These are phyloP conservation scores for Oriolus oriolus DNA, from an alignment of 2,113 vertebrate species.

Conservation along the genomic window DNA sequence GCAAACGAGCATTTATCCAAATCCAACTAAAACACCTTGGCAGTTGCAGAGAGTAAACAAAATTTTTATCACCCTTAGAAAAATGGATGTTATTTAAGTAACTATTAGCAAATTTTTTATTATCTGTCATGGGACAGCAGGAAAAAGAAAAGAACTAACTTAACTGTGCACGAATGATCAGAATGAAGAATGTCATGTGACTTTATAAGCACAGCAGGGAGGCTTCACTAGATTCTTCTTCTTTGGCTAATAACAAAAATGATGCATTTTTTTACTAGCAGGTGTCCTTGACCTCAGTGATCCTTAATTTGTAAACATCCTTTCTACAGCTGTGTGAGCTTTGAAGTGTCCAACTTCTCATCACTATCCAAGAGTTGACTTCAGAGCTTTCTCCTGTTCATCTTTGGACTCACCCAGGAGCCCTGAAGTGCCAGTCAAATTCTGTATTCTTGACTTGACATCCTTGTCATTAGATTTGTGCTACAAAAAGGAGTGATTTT, in stretches of 20 bases:
- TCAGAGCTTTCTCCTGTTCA: neutral
- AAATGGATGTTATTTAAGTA: conserved; percentile 27
- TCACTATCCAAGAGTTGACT: conserved; percentile 1
- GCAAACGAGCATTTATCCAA: conserved; percentile 34
- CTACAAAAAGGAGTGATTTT: neutral
- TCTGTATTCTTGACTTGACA: neutral
- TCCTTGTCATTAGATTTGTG: neutral
- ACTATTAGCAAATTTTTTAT: neutral
- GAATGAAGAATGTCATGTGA: neutral
- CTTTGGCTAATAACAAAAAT: conserved; percentile 19
- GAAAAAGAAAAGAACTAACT: neutral
- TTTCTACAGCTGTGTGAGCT: conserved; percentile 31
- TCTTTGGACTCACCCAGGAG: neutral
- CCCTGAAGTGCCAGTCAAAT: neutral
- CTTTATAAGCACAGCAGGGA: conserved; percentile 2
- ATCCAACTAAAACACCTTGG: conserved; percentile 51
- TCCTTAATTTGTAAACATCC: conserved; percentile 41
- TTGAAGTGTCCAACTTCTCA: conserved; percentile 48
- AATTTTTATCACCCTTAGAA: neutral
- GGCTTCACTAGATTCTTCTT: neutral
- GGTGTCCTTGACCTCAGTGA: conserved; percentile 42
- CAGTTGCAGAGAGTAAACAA: neutral
- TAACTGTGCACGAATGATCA: neutral
- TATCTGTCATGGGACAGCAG: neutral
- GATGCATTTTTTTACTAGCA: conserved; percentile 17